Conservation (phyloP, 2,888 invertebrate genomes). For the Stramonita haemastoma region DNA sequence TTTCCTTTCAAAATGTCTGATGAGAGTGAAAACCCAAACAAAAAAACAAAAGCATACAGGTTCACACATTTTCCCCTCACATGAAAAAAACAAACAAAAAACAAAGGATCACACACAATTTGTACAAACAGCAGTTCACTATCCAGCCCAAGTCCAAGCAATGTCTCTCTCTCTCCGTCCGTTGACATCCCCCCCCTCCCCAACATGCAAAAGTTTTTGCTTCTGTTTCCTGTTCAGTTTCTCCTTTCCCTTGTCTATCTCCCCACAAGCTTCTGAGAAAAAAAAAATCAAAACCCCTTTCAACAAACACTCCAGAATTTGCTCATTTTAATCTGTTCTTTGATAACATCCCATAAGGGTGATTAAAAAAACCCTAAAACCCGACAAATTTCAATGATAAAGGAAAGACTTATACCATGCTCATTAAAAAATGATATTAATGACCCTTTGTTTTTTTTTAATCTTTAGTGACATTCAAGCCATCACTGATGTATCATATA, state of each 20-base stretch:
- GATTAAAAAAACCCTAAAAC: neutral
- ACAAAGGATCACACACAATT: neutral
- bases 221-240: neutral
- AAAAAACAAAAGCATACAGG: neutral
- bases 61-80: neutral
- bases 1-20: neutral
- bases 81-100: no score
- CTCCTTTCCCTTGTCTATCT: neutral
- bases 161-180: neutral
- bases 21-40: neutral
- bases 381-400: neutral
- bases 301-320: neutral
- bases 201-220: neutral
- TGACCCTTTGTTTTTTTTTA: no score
- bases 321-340: neutral
- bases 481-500: neutral
- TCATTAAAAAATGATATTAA: no score
- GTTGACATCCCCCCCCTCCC: neutral
- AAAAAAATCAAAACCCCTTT: neutral
- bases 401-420: no score
- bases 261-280: neutral
- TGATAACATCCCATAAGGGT: neutral
- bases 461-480: neutral
- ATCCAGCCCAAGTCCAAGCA: neutral
- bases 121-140: constrained; percentile 32